Conservation (phyloP, 2,113 vertebrate species). For the Macrotis lagotis region DNA sequence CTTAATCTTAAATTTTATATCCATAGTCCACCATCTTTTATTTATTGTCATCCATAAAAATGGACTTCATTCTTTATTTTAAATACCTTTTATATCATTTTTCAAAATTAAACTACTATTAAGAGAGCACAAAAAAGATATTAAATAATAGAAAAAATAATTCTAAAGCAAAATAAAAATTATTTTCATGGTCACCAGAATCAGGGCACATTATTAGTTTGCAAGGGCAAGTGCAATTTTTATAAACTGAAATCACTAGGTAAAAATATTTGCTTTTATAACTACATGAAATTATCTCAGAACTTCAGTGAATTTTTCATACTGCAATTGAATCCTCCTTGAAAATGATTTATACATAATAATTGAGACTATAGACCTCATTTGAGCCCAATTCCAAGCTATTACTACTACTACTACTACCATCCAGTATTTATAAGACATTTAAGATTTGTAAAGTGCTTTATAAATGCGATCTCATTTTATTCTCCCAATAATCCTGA, state of each 20-base stretch:
- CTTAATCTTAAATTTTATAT: slow-evolving; percentile 42
- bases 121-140: slow-evolving; percentile 52
- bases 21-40: slow-evolving; percentile 22
- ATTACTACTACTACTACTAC: background rate
- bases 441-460: background rate
- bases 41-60: slow-evolving; percentile 14
- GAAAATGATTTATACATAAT: slow-evolving; percentile 33
- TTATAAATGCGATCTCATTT: background rate
- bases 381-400: background rate
- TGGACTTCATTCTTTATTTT: slow-evolving; percentile 53
- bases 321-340: background rate
- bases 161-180: slow-evolving; percentile 38
- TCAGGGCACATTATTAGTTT: slow-evolving; percentile 5
- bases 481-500: background rate
- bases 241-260: slow-evolving; percentile 40
- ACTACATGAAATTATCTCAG: background rate
- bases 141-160: slow-evolving; percentile 27
- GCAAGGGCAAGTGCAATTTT: slow-evolving; percentile 37
- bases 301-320: slow-evolving; percentile 12
- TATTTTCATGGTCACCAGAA: background rate
- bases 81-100: slow-evolving; percentile 54
- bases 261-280: slow-evolving; percentile 24
- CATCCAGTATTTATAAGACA: background rate
- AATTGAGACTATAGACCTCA: background rate
- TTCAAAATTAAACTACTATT: slow-evolving; percentile 65